These are phyloP conservation scores for Cetoscarus ocellatus DNA, from an alignment of 2,797 vertebrate species.

Conservation along the genomic window DNA sequence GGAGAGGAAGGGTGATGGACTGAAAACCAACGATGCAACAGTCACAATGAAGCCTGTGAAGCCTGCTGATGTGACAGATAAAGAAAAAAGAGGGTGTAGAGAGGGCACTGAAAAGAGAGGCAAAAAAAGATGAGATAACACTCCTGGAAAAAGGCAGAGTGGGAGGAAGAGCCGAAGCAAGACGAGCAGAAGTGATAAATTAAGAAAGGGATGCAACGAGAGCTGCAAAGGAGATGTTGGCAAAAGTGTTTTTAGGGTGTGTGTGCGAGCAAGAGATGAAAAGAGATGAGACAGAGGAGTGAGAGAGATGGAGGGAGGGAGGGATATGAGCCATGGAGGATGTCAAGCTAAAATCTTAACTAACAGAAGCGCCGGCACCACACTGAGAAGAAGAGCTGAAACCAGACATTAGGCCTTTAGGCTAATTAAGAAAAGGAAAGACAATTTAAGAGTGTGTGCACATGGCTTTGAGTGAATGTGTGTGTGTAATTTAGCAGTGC, in stretches of 20 bases:
- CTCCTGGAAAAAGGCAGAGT: slow-evolving; percentile 39
- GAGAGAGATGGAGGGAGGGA: slow-evolving; percentile 23
- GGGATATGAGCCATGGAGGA: slow-evolving; percentile 56
- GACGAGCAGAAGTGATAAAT: slow-evolving; percentile 53
- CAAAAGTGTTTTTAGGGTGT: slow-evolving; percentile 14
- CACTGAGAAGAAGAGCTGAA: slow-evolving; percentile 58
- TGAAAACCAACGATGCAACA: slow-evolving; percentile 31
- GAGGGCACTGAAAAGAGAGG: slow-evolving; percentile 16
- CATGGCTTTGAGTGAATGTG: neutral
- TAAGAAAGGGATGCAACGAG: slow-evolving; percentile 33
- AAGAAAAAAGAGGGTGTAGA: slow-evolving; percentile 22
- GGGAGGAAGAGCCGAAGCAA: slow-evolving; percentile 50
- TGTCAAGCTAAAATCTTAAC: slow-evolving; percentile 71
- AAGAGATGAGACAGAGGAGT: slow-evolving; percentile 40
- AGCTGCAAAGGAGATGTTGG: slow-evolving; percentile 28
- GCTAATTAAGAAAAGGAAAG: slow-evolving; percentile 70
- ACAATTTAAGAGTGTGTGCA: slow-evolving; percentile 14
- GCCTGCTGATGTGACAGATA: slow-evolving; percentile 45
- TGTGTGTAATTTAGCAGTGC: neutral
- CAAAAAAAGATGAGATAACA: slow-evolving; percentile 43
- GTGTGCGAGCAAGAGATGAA: slow-evolving; percentile 3
- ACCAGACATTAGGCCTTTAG: slow-evolving; percentile 66
- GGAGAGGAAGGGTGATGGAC: slow-evolving; percentile 24
- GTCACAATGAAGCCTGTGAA: slow-evolving; percentile 37
- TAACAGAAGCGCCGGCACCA: slow-evolving; percentile 62